Evolutionary conservation across 1,140 invertebrate species (phyloP).

Genomic region (Drosophila biarmipes): DNA sequence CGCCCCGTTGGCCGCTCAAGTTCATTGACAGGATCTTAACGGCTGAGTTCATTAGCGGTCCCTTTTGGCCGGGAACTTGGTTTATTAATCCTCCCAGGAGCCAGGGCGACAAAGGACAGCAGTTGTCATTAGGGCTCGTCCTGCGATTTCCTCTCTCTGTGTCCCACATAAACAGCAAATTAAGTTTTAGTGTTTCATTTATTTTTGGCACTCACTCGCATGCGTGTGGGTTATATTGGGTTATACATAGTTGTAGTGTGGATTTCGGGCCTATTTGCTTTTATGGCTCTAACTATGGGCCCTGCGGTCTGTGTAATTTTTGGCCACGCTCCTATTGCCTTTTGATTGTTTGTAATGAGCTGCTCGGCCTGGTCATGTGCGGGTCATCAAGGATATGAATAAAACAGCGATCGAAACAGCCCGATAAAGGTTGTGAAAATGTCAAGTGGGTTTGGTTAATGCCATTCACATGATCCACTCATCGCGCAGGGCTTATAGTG

Average conservation of each 20-base stretch:
- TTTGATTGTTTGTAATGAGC: slow-evolving; percentile 77
- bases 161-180: slow-evolving; percentile 74
- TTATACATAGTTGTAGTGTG: slow-evolving; percentile 6
- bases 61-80: slow-evolving; percentile 48
- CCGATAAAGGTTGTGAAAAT: slow-evolving; percentile 39
- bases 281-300: slow-evolving; percentile 22
- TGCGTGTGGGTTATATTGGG: slow-evolving; percentile 10
- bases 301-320: slow-evolving; percentile 41
- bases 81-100: slow-evolving; percentile 74
- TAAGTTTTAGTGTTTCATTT: slow-evolving; percentile 79
- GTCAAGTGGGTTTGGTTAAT: slow-evolving; percentile 24
- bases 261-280: slow-evolving; percentile 40
- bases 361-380: slow-evolving; percentile 32
- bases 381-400: slow-evolving; percentile 47
- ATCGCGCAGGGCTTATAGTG: neutral
- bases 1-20: slow-evolving; percentile 53
- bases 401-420: slow-evolving; percentile 44
- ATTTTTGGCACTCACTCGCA: slow-evolving; percentile 49
- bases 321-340: slow-evolving; percentile 56
- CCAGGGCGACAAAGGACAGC: slow-evolving; percentile 49
- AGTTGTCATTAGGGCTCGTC: slow-evolving; percentile 70
- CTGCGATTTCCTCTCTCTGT: slow-evolving; percentile 13
- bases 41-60: slow-evolving; percentile 74
- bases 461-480: slow-evolving; percentile 14
- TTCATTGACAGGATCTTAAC: slow-evolving; percentile 69